Conservation (phyloP, 2,888 invertebrate species). For the Drosophila macrospina region DNA sequence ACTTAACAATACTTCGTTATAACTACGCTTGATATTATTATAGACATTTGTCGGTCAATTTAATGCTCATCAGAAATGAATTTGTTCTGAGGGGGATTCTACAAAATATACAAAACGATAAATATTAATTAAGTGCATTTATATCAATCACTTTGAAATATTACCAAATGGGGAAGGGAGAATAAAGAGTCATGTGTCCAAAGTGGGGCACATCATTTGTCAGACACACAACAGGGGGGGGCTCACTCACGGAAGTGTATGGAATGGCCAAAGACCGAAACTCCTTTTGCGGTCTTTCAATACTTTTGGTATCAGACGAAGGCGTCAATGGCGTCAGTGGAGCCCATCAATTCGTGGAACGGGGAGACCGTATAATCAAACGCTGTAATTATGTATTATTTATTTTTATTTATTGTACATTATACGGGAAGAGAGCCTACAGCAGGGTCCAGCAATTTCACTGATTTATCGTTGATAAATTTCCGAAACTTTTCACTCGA, state of each 20-base stretch:
- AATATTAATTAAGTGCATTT: conserved; percentile 60
- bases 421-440: conserved; percentile 45
- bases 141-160: conserved; percentile 69
- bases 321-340: conserved; percentile 68
- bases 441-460: conserved; percentile 36
- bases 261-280: conserved; percentile 14
- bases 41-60: conserved; percentile 15
- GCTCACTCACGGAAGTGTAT: conserved; percentile 12
- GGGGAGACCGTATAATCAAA: conserved; percentile 59
- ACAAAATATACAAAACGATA: conserved; percentile 15
- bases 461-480: conserved; percentile 81
- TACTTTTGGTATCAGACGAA: conserved; percentile 27
- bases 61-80: conserved; percentile 24
- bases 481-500: conserved; percentile 62
- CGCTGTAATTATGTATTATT: conserved; percentile 79
- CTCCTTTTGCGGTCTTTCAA: conserved; percentile 31
- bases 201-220: conserved; percentile 68
- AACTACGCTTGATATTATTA: background rate
- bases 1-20: no score
- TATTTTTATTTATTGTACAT: conserved; percentile 78
- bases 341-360: conserved; percentile 46
- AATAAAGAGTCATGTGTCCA: conserved; percentile 31
- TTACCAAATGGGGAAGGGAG: conserved; percentile 13
- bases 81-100: conserved; percentile 26
- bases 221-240: conserved; percentile 42